phyloP scores from a whole-genome alignment of 2,888 invertebrate species.

The Aleiodes testaceus region DNA sequence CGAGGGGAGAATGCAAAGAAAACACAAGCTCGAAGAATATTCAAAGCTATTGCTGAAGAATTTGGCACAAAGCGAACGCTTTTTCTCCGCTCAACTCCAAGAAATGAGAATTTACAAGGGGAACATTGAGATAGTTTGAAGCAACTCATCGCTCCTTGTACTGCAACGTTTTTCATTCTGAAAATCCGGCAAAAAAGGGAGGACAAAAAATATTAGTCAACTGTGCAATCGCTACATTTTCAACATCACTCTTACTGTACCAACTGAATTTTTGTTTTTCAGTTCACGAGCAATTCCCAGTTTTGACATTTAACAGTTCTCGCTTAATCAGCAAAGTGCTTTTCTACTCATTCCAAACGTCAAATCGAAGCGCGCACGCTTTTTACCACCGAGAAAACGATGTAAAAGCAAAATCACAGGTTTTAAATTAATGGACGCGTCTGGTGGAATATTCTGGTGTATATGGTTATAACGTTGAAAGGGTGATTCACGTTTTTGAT shows the following conservation, averaged over 20 bases:
- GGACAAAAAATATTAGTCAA: background rate
- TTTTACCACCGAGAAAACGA: constrained; percentile 39
- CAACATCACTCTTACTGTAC: constrained; percentile 27
- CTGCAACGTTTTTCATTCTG: background rate
- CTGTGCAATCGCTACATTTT: constrained; percentile 18
- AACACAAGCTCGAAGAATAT: no score
- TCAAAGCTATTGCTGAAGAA: no score
- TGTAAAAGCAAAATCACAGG: constrained; percentile 56
- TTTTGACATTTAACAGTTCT: constrained; percentile 51
- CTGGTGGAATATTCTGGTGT: constrained; percentile 19
- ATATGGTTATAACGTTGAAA: constrained; percentile 29
- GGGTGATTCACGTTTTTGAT: constrained; percentile 23
- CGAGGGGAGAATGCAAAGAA: no score
- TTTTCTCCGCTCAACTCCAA: no score
- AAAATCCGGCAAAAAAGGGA: background rate
- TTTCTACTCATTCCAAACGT: constrained; percentile 49
- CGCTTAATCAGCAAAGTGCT: constrained; percentile 61
- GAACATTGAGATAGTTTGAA: no score
- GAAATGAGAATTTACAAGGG: no score
- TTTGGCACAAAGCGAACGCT: no score
- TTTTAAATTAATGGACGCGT: constrained; percentile 56
- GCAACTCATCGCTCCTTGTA: no score
- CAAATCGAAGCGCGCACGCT: constrained; percentile 27
- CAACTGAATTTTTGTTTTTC: constrained; percentile 25
- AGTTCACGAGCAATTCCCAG: constrained; percentile 40